phyloP scores from a whole-genome alignment of 2,888 invertebrate genomes.

The Sarcophaga carnaria region DNA sequence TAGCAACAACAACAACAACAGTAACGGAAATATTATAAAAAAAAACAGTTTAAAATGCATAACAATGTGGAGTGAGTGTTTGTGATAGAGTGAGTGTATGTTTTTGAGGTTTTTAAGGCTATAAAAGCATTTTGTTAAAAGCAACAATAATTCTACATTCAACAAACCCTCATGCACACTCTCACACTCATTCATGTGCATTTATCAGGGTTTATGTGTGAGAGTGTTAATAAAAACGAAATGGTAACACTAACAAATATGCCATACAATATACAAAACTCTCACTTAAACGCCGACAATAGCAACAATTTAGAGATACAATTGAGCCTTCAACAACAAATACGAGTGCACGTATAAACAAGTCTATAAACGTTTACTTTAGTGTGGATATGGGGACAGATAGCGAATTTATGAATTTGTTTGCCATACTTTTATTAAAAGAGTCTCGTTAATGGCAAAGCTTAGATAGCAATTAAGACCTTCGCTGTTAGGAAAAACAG shows the following conservation, averaged over 20 bases:
- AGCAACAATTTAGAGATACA: conserved; percentile 3
- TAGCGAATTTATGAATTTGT: too few relatives aligned
- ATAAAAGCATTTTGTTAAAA: conserved; percentile 32
- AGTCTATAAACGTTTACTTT: background rate
- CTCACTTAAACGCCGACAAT: background rate
- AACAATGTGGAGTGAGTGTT: background rate
- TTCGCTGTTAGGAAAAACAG: too few relatives aligned
- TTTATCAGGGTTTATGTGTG: conserved; percentile 1
- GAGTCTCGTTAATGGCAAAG: too few relatives aligned
- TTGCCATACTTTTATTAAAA: too few relatives aligned
- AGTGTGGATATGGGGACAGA: background rate
- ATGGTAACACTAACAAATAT: conserved; percentile 39
- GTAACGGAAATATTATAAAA: background rate
- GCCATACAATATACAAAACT: conserved; percentile 16
- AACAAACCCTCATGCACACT: background rate
- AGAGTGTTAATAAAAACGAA: conserved; percentile 25
- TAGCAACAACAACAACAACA: background rate
- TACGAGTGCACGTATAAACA: background rate
- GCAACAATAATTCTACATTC: conserved; percentile 18
- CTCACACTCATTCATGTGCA: background rate
- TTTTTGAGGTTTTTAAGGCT: conserved; percentile 7
- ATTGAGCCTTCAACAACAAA: background rate
- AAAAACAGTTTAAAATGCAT: conserved; percentile 20
- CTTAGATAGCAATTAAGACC: too few relatives aligned
- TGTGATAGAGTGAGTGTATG: background rate